phyloP scores from a whole-genome alignment of 2,113 vertebrate species.

The Phasianus colchicus region DNA sequence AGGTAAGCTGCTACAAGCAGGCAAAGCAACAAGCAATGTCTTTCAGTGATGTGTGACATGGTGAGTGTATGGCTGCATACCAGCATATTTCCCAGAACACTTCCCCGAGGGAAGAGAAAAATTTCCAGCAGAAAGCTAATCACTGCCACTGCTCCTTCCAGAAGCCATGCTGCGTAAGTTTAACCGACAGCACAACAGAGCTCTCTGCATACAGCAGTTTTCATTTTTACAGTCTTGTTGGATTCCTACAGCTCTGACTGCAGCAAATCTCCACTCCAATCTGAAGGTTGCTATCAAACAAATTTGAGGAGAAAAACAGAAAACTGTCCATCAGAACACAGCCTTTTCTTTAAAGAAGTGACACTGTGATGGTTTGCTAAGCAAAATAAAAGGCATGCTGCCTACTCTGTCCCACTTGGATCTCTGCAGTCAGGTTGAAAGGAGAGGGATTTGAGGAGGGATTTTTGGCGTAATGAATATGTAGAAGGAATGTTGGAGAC shows the following conservation, averaged over 20 bases:
- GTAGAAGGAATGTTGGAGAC: constrained; percentile 33
- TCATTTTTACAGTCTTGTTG: not conserved
- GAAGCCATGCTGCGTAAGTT: not conserved
- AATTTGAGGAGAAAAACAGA: not conserved
- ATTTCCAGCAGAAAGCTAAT: constrained; percentile 16
- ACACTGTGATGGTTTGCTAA: not conserved
- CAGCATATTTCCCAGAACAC: not conserved
- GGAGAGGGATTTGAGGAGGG: constrained; percentile 1
- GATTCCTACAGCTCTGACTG: not conserved
- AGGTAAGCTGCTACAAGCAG: not conserved
- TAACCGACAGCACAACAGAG: not conserved
- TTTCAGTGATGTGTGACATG: not conserved
- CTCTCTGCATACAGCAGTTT: not conserved
- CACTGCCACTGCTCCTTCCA: constrained; percentile 1
- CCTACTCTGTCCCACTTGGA: not conserved
- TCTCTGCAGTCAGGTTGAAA: constrained; percentile 11
- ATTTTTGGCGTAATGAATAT: constrained; percentile 16
- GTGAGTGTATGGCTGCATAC: not conserved
- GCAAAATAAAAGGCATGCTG: not conserved
- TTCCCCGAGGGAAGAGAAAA: not conserved
- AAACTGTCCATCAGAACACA: not conserved
- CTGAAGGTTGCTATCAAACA: not conserved
- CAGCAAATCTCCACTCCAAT: not conserved
- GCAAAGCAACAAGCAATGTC: not conserved
- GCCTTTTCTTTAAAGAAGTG: not conserved